Base-by-base conservation (phyloP, 2,113 vertebrate species). In the Tiliqua scincoides region DNA sequence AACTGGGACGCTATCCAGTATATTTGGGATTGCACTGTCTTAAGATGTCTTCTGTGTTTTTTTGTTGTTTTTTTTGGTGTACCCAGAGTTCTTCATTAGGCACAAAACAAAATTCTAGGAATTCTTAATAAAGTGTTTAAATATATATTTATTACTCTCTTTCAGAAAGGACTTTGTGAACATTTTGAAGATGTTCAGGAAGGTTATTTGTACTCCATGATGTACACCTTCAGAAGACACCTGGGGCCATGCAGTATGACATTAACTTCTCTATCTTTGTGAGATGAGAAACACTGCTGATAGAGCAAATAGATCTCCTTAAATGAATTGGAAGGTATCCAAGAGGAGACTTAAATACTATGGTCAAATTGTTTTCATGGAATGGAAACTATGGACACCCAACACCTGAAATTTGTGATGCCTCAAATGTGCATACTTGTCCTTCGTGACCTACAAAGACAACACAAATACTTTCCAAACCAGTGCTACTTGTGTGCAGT, bases 161-260 rank as follows among this genome's bases (percentile, higher is more conserved):
- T 90, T 86, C 37, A 91, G 61, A 89, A 92, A 91, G n/a, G 9
- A 6, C 10, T 54, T 62, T 74, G 27, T 74, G 84, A 87, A 83
- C 80, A 74, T 27, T 15, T 74, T 35, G 6, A 18, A 12, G 52
- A 76, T 78, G 59, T 84, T 2, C 4, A 54, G 85, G n/a, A 73
- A 48, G 59, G 37, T 54, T 68, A 78, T 72, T n/a, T 43, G 63
- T 79, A 12, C 65, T 90, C 59, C 4, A 84, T 83, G 65, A 89
- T 61, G 73, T 52, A 0, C 27, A 6, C 10, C 35, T 20, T 52
- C 32, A 30, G 30, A 48, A 78, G 85, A 85, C 27, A 1, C 37
- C 32, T 18, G 37, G 0, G 21, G 80, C 48, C 65, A 1, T 68
- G 11, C 40, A 72, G 0, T 14, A 37, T 84, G 57, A 6, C 3